These are phyloP conservation scores for Amazona vittata DNA, from an alignment of 2,113 vertebrate species.

Conservation along the genomic window DNA sequence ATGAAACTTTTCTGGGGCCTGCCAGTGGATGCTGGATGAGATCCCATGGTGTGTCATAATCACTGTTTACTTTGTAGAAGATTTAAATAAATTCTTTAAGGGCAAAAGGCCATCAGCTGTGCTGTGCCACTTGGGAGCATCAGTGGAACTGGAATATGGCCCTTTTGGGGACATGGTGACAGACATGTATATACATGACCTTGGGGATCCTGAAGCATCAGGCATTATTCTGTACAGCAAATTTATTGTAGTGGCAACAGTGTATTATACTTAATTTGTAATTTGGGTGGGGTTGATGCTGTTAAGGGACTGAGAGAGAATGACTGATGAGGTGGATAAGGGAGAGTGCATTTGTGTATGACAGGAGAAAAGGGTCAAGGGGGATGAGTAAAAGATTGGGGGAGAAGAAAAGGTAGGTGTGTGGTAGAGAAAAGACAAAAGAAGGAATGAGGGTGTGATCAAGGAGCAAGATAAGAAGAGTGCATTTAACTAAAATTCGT, in stretches of 20 bases:
- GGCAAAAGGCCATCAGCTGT: background rate
- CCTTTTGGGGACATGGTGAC: background rate
- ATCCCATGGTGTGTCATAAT: background rate
- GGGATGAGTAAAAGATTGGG: background rate
- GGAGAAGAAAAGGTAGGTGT: background rate
- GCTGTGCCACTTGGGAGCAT: background rate
- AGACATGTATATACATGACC: background rate
- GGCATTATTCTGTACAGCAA: background rate
- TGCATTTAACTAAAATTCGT: background rate
- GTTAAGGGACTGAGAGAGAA: background rate
- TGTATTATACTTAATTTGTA: background rate
- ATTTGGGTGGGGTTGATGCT: background rate
- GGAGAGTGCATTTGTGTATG: background rate
- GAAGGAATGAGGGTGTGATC: background rate
- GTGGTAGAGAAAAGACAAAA: background rate
- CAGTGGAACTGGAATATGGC: background rate
- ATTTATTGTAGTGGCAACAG: background rate
- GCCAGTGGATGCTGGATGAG: background rate
- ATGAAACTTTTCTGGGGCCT: background rate
- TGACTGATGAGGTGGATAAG: background rate
- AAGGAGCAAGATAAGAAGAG: background rate
- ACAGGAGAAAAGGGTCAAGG: background rate
- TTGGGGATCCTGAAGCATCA: background rate
- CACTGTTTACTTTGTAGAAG: background rate
- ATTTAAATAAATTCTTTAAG: background rate